Base-by-base conservation (phyloP, 1,140 invertebrate genomes). In the Drosophila ogumai region DNA sequence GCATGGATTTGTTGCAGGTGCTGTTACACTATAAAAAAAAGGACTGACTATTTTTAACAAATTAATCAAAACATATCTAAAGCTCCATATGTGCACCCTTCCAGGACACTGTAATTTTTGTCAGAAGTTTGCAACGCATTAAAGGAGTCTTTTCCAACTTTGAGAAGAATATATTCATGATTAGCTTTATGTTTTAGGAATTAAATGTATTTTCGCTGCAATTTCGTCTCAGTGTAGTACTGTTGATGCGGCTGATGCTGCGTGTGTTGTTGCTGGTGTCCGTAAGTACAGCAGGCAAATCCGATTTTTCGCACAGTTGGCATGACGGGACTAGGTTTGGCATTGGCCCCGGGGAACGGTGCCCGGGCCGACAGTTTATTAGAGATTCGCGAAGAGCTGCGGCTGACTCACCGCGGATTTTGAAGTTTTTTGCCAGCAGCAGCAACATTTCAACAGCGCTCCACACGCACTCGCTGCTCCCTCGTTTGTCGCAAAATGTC, bases 231-330 rank as follows among this genome's bases (percentile, higher is more conserved):
- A n/a, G 25, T 64, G 54, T 43, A 43, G 9, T 10, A 15, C 8
- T 49, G n/a, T 28, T 66, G 57, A 17, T 55, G 57, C 3, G 31
- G 34, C 22, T 60, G 50, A 10, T 32, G 32, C 10, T 22, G 13
- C 41, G 15, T 10, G 15, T 74, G 22, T 31, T 73, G 43, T 22
- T 76, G 43, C 43, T 38, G 57, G 50, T 68, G 63, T 55, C 36
- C 49, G 50, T 81, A 67, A 71, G 60, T 69, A 81, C 75, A 87
- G 74, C 59, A 87, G 77, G 38, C 50, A 84, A 87, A 87, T 80
- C 84, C 76, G 65, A 88, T 80, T 88, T 84, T 82, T 76, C 57
- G 68, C 68, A 58, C 36, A 59, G 72, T 36, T 44, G 66, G 38
- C 61, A 38, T 50, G 60, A 34, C 36, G 36, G 22, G 58, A 31